Evolutionary conservation across 2,797 vertebrate species (phyloP), one percentile per base, ranked within the genome.

Genomic region (Harpagifer antarcticus): DNA sequence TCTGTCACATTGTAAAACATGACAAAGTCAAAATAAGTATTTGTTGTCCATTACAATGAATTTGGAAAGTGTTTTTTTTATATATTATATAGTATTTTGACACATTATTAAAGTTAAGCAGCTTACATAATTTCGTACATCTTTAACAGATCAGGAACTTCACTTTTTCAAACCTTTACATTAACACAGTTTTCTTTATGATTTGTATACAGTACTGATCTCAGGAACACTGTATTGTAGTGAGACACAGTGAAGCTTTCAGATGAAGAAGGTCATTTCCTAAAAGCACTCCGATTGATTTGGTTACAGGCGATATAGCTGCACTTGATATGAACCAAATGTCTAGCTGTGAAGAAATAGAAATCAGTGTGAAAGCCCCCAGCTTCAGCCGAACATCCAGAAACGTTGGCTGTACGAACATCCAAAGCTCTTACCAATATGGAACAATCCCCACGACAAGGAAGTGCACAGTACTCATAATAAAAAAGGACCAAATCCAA

Each of bases 261-360:
- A 70, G 78, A 73, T 88, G 84, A 74, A 72, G 42, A 74, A 91
- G 82, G 56, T 81, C 84, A 93, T 87, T 88, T 91, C 88, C 92
- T 91, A 93, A 95, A 95, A 95, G 82, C 88, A 88, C 86, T 92
- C 68, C 70, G 59, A 86, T 77, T 92, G 93, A 90, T 94, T 95
- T 94, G 86, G 87, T 85, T 91, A 83, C 90, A 93, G 90, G 60
- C 88, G 81, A 75, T 90, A 88, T 86, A 84, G 90, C 93, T 86
- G 88, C 89, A 86, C 74, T 74, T 63, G 89, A 85, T 90, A 69
- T 87, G 82, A 92, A 86, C 82, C 72, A 33, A 59, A 89, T 86
- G 88, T 86, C 76, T 82, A 69, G 75, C 61, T 86, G 85, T 82
- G 78, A 90, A 93, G 89, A 93, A 86, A 92, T 71, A 75, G 82